A percentile compares a stretch with the other conserved stretches of the same genome.
These are phyloP conservation scores for Himalopsyche kuldschensis DNA, from an alignment of 2,888 invertebrate genomes.

Conservation along the genomic window DNA sequence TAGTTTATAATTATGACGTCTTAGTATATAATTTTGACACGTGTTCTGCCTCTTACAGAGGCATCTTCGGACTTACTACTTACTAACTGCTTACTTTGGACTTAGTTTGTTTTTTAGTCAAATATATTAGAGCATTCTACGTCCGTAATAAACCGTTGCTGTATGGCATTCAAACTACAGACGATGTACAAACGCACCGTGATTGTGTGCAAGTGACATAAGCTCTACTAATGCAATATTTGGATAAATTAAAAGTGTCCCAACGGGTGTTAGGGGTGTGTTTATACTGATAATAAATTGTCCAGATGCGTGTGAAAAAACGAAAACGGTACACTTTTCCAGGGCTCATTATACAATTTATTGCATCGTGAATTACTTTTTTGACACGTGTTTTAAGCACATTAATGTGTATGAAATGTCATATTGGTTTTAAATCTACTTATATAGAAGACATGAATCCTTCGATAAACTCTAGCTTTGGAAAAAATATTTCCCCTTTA, in stretches of 20 bases:
- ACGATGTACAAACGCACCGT: conserved; percentile 14
- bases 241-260: conserved; percentile 39
- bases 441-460: too few species aligned
- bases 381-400: background rate
- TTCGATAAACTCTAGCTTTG: too few species aligned
- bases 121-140: too few species aligned
- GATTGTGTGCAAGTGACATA: conserved; percentile 38
- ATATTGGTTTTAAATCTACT: background rate
- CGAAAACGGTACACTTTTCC: background rate
- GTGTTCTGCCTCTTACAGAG: too few species aligned
- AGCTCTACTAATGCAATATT: conserved; percentile 40
- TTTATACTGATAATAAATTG: conserved; percentile 36
- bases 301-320: conserved; percentile 35
- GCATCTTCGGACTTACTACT: too few species aligned
- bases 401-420: background rate
- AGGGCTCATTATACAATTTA: background rate
- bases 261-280: conserved; percentile 23
- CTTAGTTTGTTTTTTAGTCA: too few species aligned
- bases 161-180: conserved; percentile 9
- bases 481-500: too few species aligned
- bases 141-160: background rate
- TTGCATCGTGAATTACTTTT: background rate
- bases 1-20: too few species aligned
- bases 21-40: too few species aligned
- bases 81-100: too few species aligned